Conservation (phyloP, 2,797 vertebrate species). For the Lates japonicus region DNA sequence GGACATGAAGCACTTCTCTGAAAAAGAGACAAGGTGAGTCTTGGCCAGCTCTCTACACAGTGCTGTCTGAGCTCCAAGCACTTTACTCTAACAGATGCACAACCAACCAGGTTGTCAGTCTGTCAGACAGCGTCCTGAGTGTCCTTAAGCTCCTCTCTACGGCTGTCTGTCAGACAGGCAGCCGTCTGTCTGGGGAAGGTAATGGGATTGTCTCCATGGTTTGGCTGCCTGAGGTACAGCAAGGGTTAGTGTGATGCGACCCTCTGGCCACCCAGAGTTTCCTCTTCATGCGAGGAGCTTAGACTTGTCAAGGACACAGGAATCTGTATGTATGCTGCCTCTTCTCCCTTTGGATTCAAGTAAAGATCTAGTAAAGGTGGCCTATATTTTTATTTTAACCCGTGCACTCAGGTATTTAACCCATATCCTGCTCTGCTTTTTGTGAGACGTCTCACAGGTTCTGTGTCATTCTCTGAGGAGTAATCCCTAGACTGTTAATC, state of each 20-base stretch:
- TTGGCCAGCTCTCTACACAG: slow-evolving; percentile 24
- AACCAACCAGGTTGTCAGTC: slow-evolving; percentile 48
- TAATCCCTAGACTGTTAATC: not conserved
- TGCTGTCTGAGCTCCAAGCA: slow-evolving; percentile 24
- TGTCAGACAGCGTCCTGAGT: slow-evolving; percentile 63
- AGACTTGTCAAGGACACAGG: slow-evolving; percentile 75
- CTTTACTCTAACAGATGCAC: slow-evolving; percentile 46
- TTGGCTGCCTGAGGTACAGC: slow-evolving; percentile 70
- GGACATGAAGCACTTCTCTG: slow-evolving; percentile 40
- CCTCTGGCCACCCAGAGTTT: slow-evolving; percentile 81
- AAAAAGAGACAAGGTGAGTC: slow-evolving; percentile 41
- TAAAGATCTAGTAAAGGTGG: slow-evolving; percentile 25
- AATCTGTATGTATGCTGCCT: slow-evolving; percentile 34
- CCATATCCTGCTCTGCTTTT: slow-evolving; percentile 26
- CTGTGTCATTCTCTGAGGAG: not conserved
- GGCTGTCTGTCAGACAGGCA: slow-evolving; percentile 61
- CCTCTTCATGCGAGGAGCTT: slow-evolving; percentile 57
- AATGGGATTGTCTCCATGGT: slow-evolving; percentile 85
- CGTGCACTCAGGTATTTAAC: slow-evolving; percentile 27
- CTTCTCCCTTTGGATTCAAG: slow-evolving; percentile 16
- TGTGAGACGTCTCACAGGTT: slow-evolving; percentile 1
- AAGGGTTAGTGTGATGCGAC: slow-evolving; percentile 82
- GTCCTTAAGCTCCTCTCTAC: slow-evolving; percentile 69
- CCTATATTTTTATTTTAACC: slow-evolving; percentile 33
- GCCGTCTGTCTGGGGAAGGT: slow-evolving; percentile 77